Conservation (phyloP, 1,140 invertebrate species). For the Drosophila rhopaloa region DNA sequence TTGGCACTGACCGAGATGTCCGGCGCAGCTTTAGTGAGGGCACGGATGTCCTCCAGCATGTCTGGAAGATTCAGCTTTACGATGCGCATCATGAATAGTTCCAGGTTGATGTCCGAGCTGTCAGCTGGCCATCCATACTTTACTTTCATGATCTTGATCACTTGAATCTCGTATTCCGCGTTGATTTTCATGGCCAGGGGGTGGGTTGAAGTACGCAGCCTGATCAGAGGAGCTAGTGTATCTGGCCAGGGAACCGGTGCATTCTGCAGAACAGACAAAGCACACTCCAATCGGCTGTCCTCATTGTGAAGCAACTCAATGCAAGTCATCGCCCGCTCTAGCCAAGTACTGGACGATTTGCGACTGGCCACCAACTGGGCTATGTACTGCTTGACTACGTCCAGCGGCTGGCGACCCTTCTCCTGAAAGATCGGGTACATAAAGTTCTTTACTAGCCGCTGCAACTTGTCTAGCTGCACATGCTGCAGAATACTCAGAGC, state of each 20-base stretch:
- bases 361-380: slow-evolving; percentile 66
- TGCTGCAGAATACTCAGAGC: slow-evolving; percentile 75
- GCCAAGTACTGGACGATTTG: slow-evolving; percentile 68
- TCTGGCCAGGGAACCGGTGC: slow-evolving; percentile 80
- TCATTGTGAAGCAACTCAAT: slow-evolving; percentile 79
- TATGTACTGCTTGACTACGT: slow-evolving; percentile 76
- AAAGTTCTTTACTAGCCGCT: slow-evolving; percentile 73
- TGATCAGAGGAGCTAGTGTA: slow-evolving; percentile 59
- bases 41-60: slow-evolving; percentile 75
- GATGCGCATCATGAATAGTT: slow-evolving; percentile 76
- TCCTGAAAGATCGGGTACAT: slow-evolving; percentile 81
- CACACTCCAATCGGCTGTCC: slow-evolving; percentile 74
- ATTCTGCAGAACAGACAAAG: slow-evolving; percentile 69
- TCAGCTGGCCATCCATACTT: slow-evolving; percentile 83
- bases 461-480: slow-evolving; percentile 75
- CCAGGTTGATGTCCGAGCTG: slow-evolving; percentile 66
- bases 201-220: slow-evolving; percentile 74
- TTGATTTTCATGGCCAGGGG: slow-evolving; percentile 76
- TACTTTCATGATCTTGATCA: slow-evolving; percentile 82
- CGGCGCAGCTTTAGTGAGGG: slow-evolving; percentile 69
- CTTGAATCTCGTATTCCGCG: slow-evolving; percentile 77
- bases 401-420: slow-evolving; percentile 64
- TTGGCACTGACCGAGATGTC: slow-evolving; percentile 63
- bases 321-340: slow-evolving; percentile 71
- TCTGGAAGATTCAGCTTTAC: slow-evolving; percentile 76